phyloP scores from a whole-genome alignment of 1,140 invertebrate genomes.

The Cotesia glomerata region DNA sequence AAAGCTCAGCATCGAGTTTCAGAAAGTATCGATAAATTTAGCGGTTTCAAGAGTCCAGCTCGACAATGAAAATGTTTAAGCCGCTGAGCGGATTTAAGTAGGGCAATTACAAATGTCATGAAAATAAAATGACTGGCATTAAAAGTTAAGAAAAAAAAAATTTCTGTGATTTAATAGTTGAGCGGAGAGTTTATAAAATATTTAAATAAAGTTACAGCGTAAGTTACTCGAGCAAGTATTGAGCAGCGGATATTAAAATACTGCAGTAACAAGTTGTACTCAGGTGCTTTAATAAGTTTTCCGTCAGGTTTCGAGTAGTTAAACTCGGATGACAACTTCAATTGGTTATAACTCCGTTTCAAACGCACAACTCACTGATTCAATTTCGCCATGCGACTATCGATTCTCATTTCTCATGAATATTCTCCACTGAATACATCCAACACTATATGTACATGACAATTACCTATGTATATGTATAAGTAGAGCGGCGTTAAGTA shows the following conservation, averaged over 20 bases:
- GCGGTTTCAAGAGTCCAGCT: no score
- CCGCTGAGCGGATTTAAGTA: no score
- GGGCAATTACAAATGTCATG: no score
- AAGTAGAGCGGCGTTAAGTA: no score
- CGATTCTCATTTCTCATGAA: neutral
- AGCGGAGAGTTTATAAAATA: neutral
- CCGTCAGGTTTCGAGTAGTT: constrained; percentile 4
- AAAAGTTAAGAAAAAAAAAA: no score
- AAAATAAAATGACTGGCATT: no score
- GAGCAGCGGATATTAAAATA: neutral
- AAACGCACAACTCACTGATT: neutral
- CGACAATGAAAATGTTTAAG: no score
- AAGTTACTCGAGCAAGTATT: neutral
- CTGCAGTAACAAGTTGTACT: neutral
- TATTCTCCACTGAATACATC: no score
- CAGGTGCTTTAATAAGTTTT: constrained; percentile 4
- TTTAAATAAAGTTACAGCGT: neutral
- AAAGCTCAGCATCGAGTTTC: no score
- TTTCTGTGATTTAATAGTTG: neutral
- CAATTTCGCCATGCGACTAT: neutral
- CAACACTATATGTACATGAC: no score
- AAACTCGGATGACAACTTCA: constrained; percentile 3
- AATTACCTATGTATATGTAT: no score
- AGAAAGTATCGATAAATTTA: no score
- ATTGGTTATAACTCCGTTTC: neutral